Conservation (phyloP, 2,113 vertebrate genomes). For the Myanophis thanlyinensis region DNA sequence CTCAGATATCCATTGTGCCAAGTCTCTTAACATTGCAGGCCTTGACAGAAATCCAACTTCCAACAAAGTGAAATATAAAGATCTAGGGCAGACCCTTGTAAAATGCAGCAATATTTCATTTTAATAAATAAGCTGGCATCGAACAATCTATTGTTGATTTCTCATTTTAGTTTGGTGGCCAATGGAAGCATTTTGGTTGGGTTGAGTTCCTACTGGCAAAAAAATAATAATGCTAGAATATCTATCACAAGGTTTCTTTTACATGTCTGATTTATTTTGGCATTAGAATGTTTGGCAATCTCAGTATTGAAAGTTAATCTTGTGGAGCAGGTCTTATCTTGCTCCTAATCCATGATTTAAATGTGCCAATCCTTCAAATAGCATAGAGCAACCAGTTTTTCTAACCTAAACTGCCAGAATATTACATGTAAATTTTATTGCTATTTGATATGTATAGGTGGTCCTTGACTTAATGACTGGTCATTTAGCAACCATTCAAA, state of each 20-base stretch:
- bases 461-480: too few relatives aligned
- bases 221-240: background rate
- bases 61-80: background rate
- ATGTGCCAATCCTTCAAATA: background rate
- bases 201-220: background rate
- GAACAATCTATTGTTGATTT: background rate
- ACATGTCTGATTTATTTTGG: background rate
- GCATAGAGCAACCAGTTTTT: background rate
- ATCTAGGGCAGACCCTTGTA: background rate
- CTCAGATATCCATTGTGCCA: background rate
- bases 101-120: background rate
- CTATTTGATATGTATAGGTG: background rate
- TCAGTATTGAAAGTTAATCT: background rate
- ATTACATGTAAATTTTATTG: background rate
- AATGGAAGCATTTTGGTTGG: background rate
- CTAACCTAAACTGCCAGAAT: background rate
- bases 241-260: background rate
- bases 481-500: too few relatives aligned
- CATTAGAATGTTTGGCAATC: background rate
- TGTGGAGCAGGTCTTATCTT: background rate
- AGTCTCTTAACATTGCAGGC: background rate
- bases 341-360: background rate
- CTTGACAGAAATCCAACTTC: background rate
- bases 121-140: background rate
- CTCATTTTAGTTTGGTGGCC: background rate